Evolutionary conservation across 2,113 vertebrate genomes (phyloP).

Genomic region (Sciurus niger): DNA sequence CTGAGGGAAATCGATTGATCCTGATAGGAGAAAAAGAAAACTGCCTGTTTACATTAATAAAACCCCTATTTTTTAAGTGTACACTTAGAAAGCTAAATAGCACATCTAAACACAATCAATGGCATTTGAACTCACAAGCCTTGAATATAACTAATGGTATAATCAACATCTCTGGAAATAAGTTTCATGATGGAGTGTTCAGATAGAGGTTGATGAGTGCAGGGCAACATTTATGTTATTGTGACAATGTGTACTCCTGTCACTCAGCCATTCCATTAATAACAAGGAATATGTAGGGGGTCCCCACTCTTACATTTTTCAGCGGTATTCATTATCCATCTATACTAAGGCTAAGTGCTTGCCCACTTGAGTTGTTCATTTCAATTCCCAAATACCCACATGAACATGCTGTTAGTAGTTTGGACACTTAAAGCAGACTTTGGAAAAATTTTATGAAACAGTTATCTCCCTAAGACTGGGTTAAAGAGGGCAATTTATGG

Average conservation of each 20-base stretch:
- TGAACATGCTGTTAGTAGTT: background rate
- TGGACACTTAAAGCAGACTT: constrained; percentile 64
- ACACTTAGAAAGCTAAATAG: constrained; percentile 31
- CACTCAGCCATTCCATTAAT: constrained; percentile 69
- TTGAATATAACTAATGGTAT: constrained; percentile 29
- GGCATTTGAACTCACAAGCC: background rate
- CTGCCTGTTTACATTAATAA: background rate
- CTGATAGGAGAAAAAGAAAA: background rate
- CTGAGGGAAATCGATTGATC: background rate
- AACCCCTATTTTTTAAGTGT: background rate
- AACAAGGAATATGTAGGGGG: constrained; percentile 50
- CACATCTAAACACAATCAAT: constrained; percentile 35
- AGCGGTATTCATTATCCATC: constrained; percentile 52
- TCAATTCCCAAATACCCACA: constrained; percentile 8
- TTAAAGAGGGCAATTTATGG: constrained; percentile 49
- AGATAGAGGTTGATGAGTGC: constrained; percentile 49
- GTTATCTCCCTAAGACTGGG: background rate
- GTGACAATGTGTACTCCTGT: constrained; percentile 6
- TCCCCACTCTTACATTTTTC: background rate
- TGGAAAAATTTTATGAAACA: background rate
- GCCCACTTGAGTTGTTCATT: constrained; percentile 37
- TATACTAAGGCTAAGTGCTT: constrained; percentile 63
- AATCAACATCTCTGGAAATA: constrained; percentile 46
- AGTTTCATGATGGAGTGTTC: background rate
- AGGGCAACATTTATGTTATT: background rate